A percentile compares a stretch with the other conserved stretches of the same genome.
These are phyloP conservation scores for Ctenopoma multispine DNA, from an alignment of 2,797 vertebrate genomes.

Conservation along the genomic window DNA sequence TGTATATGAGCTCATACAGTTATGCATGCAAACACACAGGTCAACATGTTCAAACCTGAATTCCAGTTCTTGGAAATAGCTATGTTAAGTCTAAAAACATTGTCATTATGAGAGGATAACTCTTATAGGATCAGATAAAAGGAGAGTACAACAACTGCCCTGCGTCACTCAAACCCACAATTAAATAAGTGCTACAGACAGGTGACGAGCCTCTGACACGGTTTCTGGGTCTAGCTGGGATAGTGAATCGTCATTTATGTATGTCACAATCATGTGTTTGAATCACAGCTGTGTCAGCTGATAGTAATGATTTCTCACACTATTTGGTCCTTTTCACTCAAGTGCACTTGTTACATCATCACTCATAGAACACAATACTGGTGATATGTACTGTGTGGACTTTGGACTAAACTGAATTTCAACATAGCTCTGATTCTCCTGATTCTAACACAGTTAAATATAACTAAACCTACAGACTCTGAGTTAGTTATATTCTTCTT, in stretches of 20 bases:
- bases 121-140: conserved; percentile 11
- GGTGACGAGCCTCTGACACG: conserved; percentile 17
- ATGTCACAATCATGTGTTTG: conserved; percentile 9
- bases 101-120: conserved; percentile 33
- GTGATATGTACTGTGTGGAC: conserved; percentile 50
- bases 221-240: conserved; percentile 18
- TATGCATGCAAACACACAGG: conserved; percentile 28
- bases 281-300: conserved; percentile 28
- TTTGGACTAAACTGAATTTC: conserved; percentile 62
- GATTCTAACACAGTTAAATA: neutral
- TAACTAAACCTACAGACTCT: neutral
- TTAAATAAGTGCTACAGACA: conserved; percentile 18
- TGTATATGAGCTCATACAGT: conserved; percentile 14
- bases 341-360: conserved; percentile 57
- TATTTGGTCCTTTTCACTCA: conserved; percentile 25
- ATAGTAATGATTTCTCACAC: conserved; percentile 21
- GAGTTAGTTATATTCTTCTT: neutral
- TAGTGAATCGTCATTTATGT: neutral
- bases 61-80: conserved; percentile 16
- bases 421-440: conserved; percentile 12
- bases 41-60: conserved; percentile 59
- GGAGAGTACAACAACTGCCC: neutral
- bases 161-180: conserved; percentile 18
- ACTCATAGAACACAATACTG: conserved; percentile 23
- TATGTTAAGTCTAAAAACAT: conserved; percentile 24